Conservation (phyloP, 2,113 vertebrate genomes). For the Serinus canaria region DNA sequence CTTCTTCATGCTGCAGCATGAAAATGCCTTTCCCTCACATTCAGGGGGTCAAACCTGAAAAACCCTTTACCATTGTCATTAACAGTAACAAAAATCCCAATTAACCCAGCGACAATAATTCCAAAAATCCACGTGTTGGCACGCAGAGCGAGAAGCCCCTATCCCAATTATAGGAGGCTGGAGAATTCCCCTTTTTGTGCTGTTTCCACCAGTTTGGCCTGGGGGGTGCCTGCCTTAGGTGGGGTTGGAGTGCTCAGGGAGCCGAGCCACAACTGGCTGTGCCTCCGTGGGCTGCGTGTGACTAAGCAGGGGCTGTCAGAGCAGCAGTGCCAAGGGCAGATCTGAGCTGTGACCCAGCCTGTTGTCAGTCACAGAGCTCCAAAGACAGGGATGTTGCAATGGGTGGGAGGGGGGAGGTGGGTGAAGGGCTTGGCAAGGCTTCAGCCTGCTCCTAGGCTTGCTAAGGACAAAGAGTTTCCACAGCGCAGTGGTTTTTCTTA, state of each 20-base stretch:
- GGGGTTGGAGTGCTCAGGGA: neutral
- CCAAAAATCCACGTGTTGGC: fast-evolving
- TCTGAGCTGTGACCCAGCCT: neutral
- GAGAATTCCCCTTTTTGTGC: neutral
- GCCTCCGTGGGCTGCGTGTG: neutral
- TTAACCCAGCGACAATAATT: neutral
- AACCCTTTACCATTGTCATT: neutral
- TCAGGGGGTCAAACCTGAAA: neutral
- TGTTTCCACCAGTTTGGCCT: neutral
- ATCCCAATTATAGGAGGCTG: fast-evolving
- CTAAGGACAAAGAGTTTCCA: slow-evolving; percentile 25
- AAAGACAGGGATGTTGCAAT: slow-evolving; percentile 20
- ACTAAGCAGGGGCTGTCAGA: neutral
- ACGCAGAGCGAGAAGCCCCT: neutral
- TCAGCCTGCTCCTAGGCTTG: neutral
- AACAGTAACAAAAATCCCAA: neutral
- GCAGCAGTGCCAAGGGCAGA: neutral
- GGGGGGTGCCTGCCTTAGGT: neutral
- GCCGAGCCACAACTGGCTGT: neutral
- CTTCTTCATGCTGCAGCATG: neutral
- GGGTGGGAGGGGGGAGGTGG: neutral
- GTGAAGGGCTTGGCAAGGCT: neutral
- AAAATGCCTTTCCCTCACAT: neutral
- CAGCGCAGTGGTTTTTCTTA: slow-evolving; percentile 8
- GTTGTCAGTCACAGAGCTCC: neutral